Base-by-base conservation (phyloP, 2,113 vertebrate genomes). In the Ciconia stormi region DNA sequence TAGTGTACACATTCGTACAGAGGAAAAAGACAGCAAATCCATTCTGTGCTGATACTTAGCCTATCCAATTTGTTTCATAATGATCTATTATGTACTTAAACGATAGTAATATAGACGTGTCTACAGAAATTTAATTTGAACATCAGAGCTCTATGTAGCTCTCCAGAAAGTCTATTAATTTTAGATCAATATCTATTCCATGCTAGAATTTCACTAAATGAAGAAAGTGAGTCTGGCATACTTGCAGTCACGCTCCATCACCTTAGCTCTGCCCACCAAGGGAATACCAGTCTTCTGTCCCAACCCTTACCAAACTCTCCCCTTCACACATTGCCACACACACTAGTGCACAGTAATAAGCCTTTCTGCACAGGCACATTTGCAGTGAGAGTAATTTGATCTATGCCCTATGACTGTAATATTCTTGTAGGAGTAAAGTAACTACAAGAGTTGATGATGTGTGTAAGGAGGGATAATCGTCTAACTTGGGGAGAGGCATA, bases 1-100 rank as follows among this genome's bases (percentile, higher is more conserved):
- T 94, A 94, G 52, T 17, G 18, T 78, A 73, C 44, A 73, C 30
- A 53, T 73, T 82, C 2, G 1, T 46, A 56, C n/a, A 70, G 61
- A 74, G 21, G 77, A 92, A 82, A 82, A 91, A 82, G 85, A 73
- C 85, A 86, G 81, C 38, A 94, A 94, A 92, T 82, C 66, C 55
- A 89, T 89, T 89, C 66, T 74, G 13, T 58, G n/a, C 56, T 73
- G 55, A 58, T 92, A 89, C 59, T 85, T 82, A 82, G 65, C 38
- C 92, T 82, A 79, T 74, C 55, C 85, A 82, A 82, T 79, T 87
- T 89, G 71, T 74, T 92, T 87, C 71, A 50, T 87, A 79, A 94
- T 70, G 81, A 89, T 74, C 81, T 89, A 82, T 69, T 94, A 82
- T 61, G 25, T 86, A 82, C 40, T 89, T 86, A 89, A 89, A 79